Evolutionary conservation across 2,113 vertebrate genomes (phyloP).

Genomic region (Manacus vitellinus): DNA sequence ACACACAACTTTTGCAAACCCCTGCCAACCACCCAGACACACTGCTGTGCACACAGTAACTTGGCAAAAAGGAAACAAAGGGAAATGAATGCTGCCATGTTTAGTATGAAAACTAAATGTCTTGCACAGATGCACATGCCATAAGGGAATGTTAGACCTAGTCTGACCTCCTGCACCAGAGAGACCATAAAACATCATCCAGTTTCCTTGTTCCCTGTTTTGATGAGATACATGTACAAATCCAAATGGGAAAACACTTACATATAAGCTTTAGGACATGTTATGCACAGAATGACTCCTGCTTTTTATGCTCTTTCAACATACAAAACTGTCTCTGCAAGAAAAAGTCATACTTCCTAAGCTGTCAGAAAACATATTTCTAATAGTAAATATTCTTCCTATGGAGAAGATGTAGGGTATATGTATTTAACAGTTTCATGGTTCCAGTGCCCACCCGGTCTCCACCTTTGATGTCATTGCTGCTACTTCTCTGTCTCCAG

Average conservation of each 20-base stretch:
- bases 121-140: not conserved
- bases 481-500: not conserved
- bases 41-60: constrained; percentile 7
- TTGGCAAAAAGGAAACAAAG: constrained; percentile 35
- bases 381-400: not conserved
- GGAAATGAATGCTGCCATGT: constrained; percentile 3
- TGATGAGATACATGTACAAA: constrained; percentile 38
- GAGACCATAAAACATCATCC: not conserved
- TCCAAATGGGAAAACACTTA: constrained; percentile 57
- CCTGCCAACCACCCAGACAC: not conserved
- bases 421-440: not conserved
- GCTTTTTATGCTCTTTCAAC: constrained; percentile 56
- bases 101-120: constrained; percentile 29
- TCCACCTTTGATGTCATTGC: not conserved
- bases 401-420: not conserved
- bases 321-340: constrained; percentile 29
- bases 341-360: not conserved
- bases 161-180: not conserved
- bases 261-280: constrained; percentile 16
- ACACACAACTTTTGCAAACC: not conserved
- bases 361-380: not conserved
- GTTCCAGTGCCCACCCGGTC: not conserved
- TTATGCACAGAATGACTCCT: not conserved
- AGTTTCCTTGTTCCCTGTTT: not conserved
- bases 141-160: not conserved